Evolutionary conservation across 2,113 vertebrate species (phyloP), one percentile per base, ranked within the genome.

Genomic region (Neogale vison): DNA sequence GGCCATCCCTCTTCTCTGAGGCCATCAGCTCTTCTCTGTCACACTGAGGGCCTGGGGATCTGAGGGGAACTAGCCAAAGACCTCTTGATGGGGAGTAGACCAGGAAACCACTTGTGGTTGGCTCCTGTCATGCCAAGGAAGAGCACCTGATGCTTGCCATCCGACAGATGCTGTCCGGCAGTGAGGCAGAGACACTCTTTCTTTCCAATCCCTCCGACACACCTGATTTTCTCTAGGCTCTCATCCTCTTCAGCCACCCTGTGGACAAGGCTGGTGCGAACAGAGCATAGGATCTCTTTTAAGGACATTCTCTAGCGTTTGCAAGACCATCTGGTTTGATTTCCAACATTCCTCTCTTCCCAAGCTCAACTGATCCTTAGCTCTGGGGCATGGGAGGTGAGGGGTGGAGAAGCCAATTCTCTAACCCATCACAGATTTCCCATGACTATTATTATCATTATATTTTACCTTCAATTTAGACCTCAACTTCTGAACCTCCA

Each of bases 401-500:
- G 42, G 4, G 74, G 74, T 77, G 15, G 42, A 31, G 47, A 84
- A 45, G 9, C 5, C 29, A 29, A 9, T 59, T 93, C 36, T 82
- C 6, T 59, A 82, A 67, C 7, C 84, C 17, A 93, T 23, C 45
- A 74, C 47, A 65, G 31, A 55, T 39, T 57, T 18, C 59, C 67
- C 50, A 5, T 90, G 61, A 17, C n/a, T 67, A 20, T 69, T 34
- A 36, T 18, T 63, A 6, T 39, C 29, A 31, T 69, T n/a, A 24
- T 15, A 67, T 26, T 86, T 67, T 45, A 52, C 20, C 13, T 92
- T 93, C 45, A 63, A 20, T 55, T 21, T 61, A 52, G 26, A 77
- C 72, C 11, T 87, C n/a, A 69, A 65, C 5, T 71, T 95, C 59
- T 82, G 18, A 97, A 93, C 57, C 55, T 10, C n/a, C 39, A 71